phyloP scores from a whole-genome alignment of 1,140 invertebrate species.

The Scaptomyza pallida region DNA sequence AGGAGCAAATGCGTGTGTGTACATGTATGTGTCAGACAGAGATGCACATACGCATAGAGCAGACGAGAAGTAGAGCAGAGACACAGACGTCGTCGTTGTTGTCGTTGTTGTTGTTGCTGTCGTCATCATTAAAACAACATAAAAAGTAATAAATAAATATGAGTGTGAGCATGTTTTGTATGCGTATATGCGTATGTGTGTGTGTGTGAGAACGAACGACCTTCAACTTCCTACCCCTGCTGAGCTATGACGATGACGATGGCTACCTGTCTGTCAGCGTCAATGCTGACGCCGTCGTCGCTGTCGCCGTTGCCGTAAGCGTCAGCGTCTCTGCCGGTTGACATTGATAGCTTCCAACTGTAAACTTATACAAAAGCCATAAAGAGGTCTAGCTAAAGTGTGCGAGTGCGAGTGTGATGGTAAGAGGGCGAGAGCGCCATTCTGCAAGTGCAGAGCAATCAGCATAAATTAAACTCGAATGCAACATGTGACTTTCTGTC shows the following conservation, averaged over 20 bases:
- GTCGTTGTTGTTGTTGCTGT: constrained; percentile 44
- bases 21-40: constrained; percentile 48
- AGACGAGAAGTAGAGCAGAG: constrained; percentile 57
- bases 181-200: constrained; percentile 21
- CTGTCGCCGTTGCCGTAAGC: constrained; percentile 23
- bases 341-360: constrained; percentile 78
- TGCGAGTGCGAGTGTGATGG: constrained; percentile 18
- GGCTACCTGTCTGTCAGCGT: constrained; percentile 65
- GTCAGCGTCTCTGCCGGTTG: constrained; percentile 48
- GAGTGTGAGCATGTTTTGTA: constrained; percentile 51
- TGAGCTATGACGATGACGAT: constrained; percentile 44
- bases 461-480: constrained; percentile 76
- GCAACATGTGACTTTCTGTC: constrained; percentile 71
- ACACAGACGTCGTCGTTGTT: constrained; percentile 18
- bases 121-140: constrained; percentile 80
- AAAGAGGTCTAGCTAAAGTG: constrained; percentile 38
- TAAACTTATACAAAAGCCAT: constrained; percentile 61
- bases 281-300: constrained; percentile 5
- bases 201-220: constrained; percentile 74
- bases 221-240: constrained; percentile 79
- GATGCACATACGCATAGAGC: constrained; percentile 56
- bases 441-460: constrained; percentile 46
- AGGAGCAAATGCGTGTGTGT: constrained; percentile 9
- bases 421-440: constrained; percentile 8
- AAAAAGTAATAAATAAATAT: constrained; percentile 83